A percentile compares a stretch with the other conserved stretches of the same genome.
Conservation (phyloP, 2,888 invertebrate species). For the Apotomis turbidana region DNA sequence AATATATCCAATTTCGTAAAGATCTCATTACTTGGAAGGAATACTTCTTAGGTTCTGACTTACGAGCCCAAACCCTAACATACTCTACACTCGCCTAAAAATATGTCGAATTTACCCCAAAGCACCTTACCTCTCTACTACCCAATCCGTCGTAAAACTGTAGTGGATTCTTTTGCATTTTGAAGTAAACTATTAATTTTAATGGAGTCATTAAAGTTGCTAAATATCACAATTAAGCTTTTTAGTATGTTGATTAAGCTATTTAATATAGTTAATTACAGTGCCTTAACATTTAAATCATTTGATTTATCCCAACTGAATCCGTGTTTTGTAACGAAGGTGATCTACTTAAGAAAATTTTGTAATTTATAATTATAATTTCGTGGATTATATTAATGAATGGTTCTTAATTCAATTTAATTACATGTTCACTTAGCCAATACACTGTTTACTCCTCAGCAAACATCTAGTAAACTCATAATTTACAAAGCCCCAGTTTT, state of each 20-base stretch:
- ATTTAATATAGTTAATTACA: background rate
- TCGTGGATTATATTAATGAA: background rate
- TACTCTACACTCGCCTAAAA: no score
- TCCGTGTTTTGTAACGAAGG: background rate
- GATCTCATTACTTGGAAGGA: no score
- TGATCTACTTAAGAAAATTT: background rate
- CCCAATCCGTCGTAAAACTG: no score
- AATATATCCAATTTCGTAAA: no score
- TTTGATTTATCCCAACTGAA: background rate
- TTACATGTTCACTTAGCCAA: background rate
- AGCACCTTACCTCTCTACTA: no score
- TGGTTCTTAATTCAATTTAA: background rate
- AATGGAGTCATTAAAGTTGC: background rate
- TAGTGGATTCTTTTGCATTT: background rate
- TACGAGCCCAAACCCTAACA: no score
- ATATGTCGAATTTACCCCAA: no score
- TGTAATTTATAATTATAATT: background rate
- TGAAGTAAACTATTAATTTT: background rate
- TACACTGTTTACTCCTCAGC: background rate
- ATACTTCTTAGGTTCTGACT: no score
- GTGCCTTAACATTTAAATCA: background rate
- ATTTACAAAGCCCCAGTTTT: background rate
- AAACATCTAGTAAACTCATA: background rate
- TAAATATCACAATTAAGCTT: slow-evolving; percentile 1
- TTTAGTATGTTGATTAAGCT: background rate